Evolutionary conservation across 2,888 invertebrate genomes (phyloP), one percentile per base, ranked within the genome.

Genomic region (Morpho achilles): DNA sequence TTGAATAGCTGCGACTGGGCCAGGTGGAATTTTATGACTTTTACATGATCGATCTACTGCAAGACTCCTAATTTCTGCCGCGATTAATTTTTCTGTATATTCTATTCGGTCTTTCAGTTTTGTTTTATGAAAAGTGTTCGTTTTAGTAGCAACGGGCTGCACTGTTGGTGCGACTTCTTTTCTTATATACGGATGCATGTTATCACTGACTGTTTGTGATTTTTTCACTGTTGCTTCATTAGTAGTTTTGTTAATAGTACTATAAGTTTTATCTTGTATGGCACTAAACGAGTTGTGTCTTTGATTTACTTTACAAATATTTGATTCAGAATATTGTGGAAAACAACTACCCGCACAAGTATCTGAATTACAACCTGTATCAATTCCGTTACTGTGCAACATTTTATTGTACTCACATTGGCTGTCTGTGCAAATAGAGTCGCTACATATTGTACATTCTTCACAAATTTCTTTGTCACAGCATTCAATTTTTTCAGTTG

Each of bases 401-500:
- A 87, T 67, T 72, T 88, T 86, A 66, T 91, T 90, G 67, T 82
- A 90, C 75, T 90, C 90, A 56, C 90, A 91, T 69, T 90, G 89
- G 63, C 90, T 90, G 61, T 91, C 90, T 5, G 90, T 91, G 66
- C 90, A 91, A 69, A 91, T 91, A 42, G 90, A 86, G 66, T 91
- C 90, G 64, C 90, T 90, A 73, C 90, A 91, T 68, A 89, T 90
- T 43, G 88, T 88, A 67, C 90, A 91, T 70, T 90, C 88, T 70
- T 91, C 89, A 64, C 90, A 91, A 44, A 89, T 80, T 73, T 87
- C 88, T 71, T 90, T 90, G 77, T 90, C 90, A 77, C 91, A 91
- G 71, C 91, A 91, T 74, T 91, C 91, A 66, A 90, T 87, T 78
- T 89, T 89, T 67, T 91, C 90, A 60, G 80, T 82, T 3, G 88